phyloP scores from a whole-genome alignment of 2,888 invertebrate species.

The Ephialtes manifestator region DNA sequence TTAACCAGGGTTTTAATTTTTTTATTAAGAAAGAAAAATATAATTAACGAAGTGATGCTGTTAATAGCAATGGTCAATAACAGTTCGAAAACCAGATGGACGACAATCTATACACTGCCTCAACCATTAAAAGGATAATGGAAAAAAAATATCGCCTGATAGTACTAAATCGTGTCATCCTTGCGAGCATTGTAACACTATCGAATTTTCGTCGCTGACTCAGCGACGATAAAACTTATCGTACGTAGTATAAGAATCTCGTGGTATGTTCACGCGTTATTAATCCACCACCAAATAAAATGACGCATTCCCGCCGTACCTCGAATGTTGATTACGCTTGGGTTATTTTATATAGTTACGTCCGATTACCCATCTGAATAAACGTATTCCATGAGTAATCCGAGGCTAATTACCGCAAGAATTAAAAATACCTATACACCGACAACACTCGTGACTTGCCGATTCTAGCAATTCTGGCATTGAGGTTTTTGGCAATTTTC shows the following conservation, averaged over 20 bases:
- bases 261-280: background rate
- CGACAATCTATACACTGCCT: background rate
- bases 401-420: background rate
- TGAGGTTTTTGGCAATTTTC: slow-evolving; percentile 27
- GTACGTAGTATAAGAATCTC: background rate
- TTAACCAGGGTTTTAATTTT: too few relatives aligned
- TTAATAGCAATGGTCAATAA: background rate
- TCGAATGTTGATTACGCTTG: background rate
- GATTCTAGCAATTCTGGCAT: background rate
- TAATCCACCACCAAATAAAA: slow-evolving; percentile 19
- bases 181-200: background rate
- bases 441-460: background rate
- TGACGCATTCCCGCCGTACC: slow-evolving; percentile 15
- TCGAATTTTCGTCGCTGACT: slow-evolving; percentile 14
- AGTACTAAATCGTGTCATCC: background rate
- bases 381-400: slow-evolving; percentile 3
- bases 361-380: slow-evolving; percentile 19
- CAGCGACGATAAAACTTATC: slow-evolving; percentile 7
- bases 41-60: background rate
- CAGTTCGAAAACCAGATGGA: background rate
- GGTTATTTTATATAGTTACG: background rate
- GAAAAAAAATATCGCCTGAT: background rate
- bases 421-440: background rate
- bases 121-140: background rate
- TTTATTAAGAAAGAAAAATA: background rate